Evolutionary conservation across 2,113 vertebrate species (phyloP).

Genomic region (Ictidomys tridecemlineatus): DNA sequence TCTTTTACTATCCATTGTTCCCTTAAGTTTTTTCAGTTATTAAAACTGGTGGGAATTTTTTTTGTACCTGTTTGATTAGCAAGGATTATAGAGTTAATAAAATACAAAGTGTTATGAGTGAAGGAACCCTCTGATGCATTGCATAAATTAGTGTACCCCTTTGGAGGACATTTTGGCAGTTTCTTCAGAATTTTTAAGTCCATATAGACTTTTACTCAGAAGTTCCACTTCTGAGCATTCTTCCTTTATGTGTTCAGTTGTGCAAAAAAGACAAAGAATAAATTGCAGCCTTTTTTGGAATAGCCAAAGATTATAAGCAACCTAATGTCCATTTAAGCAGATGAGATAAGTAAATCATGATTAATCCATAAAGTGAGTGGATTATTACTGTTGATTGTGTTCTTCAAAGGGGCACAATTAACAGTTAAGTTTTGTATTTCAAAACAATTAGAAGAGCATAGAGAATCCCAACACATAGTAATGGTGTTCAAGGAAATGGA

Average conservation of each 20-base stretch:
- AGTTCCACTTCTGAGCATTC: background rate
- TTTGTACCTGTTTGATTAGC: constrained; percentile 28
- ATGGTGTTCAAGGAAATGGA: background rate
- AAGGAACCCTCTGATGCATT: background rate
- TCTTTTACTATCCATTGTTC: background rate
- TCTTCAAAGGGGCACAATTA: background rate
- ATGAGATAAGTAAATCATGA: background rate
- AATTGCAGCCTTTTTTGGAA: background rate
- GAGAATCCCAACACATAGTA: background rate
- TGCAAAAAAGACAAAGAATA: constrained; percentile 4
- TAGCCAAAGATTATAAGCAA: constrained; percentile 4
- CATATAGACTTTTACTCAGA: background rate
- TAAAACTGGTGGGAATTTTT: constrained; percentile 13
- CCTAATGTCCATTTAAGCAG: background rate
- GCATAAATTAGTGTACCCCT: background rate
- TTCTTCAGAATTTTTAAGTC: background rate
- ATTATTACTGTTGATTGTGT: background rate
- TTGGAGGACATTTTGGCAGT: constrained; percentile 4
- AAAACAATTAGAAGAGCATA: background rate
- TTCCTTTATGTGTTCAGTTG: background rate
- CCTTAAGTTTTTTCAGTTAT: background rate
- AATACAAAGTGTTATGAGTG: background rate
- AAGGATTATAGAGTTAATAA: constrained; percentile 16
- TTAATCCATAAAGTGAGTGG: background rate
- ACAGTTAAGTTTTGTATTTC: background rate